Evolutionary conservation across 2,113 vertebrate species (phyloP).

Genomic region (Pandion haliaetus): DNA sequence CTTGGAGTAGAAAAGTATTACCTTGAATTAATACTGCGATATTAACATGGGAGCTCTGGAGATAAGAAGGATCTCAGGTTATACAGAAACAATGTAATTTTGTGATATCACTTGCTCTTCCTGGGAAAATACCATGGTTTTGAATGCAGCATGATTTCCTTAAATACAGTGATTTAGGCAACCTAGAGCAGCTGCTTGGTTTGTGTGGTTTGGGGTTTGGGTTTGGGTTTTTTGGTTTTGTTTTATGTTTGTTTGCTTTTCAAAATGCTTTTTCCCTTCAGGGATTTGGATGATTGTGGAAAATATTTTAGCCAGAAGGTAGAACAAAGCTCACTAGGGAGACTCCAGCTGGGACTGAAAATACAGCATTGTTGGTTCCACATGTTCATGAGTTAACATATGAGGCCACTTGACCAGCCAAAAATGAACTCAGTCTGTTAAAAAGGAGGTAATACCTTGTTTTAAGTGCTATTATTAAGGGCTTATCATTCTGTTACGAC

Average conservation of each 20-base stretch:
- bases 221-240: background rate
- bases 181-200: background rate
- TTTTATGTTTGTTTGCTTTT: background rate
- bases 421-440: background rate
- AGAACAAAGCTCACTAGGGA: slow-evolving; percentile 2
- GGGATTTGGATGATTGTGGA: background rate
- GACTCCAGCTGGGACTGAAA: slow-evolving; percentile 39
- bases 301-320: slow-evolving; percentile 38
- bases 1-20: background rate
- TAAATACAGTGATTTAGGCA: background rate
- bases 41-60: background rate
- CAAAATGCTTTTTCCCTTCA: background rate
- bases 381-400: background rate
- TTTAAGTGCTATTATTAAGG: background rate
- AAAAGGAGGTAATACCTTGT: background rate
- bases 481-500: background rate
- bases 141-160: background rate
- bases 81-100: background rate
- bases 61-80: background rate
- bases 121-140: background rate
- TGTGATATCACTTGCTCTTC: background rate
- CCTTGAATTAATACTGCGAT: background rate
- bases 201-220: background rate
- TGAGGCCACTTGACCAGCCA: background rate
- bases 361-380: background rate